Base-by-base conservation (phyloP, 2,797 vertebrate species). In the Buphagus erythrorhynchus region DNA sequence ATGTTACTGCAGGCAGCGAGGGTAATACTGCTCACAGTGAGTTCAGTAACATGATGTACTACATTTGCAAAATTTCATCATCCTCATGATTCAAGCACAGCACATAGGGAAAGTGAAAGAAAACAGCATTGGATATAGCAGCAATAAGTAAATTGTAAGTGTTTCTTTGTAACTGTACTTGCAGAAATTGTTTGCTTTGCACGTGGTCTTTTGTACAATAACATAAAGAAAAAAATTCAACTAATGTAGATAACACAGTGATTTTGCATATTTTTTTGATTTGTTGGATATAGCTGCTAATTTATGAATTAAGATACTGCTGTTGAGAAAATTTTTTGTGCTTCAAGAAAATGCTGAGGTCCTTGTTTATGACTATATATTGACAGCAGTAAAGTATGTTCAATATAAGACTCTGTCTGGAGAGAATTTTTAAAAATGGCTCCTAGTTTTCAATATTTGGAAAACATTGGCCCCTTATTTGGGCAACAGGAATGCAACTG, bases 111-210 rank as follows among this genome's bases (percentile, higher is more conserved):
- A 94, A 96, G 62, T 82, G 97, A 97, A 98, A 98, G 95, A 95
- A 98, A 98, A 97, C 97, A 98, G 97, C 98, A 94, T 98, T 98
- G 98, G 96, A 96, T 98, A 98, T 97, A 98, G 98, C 98, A 99
- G 99, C 98, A 99, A 98, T 99, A 99, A 99, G 98, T 99, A 99
- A 94, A 98, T 97, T 98, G 95, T 98, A 98, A 98, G 96, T 98
- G 97, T 98, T 98, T 98, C 97, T 98, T 98, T 98, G 98, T 98
- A 98, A 98, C 98, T 98, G 81, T 92, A 94, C 98, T 98, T 99
- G 98, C 98, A 98, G 98, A 96, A 95, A 98, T 98, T 98, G 98
- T 99, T 98, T 98, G 98, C 97, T 98, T 98, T 99, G 98, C 98
- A 98, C 98, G 97, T 98, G 97, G 98, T 98, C 98, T 98, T 98